Evolutionary conservation across 1,140 invertebrate species (phyloP).

Genomic region (Belonocnema kinseyi): DNA sequence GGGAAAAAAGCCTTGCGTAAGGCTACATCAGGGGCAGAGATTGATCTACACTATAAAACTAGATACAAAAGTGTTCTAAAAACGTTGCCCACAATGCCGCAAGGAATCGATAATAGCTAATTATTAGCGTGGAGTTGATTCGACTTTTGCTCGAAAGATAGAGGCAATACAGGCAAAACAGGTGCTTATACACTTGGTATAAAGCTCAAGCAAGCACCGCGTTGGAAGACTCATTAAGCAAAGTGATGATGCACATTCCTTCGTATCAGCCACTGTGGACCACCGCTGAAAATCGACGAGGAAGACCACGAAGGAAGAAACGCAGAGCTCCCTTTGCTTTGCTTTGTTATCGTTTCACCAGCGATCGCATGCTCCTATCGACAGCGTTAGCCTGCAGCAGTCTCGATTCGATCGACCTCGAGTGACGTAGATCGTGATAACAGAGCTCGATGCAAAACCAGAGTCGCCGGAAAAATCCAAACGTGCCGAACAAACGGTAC

Average conservation of each 20-base stretch:
- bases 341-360: slow-evolving; percentile 25
- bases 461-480: slow-evolving; percentile 39
- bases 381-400: slow-evolving; percentile 38
- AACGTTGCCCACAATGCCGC: too few species aligned
- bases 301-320: slow-evolving; percentile 36
- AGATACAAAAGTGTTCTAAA: too few species aligned
- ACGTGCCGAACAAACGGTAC: slow-evolving; percentile 35
- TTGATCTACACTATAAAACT: too few species aligned
- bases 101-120: slow-evolving; percentile 38
- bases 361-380: slow-evolving; percentile 45
- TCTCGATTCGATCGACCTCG: slow-evolving; percentile 50
- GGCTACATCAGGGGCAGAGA: too few species aligned
- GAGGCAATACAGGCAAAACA: slow-evolving; percentile 44
- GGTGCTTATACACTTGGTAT: slow-evolving; percentile 44
- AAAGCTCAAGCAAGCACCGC: slow-evolving; percentile 39
- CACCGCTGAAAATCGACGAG: slow-evolving; percentile 39
- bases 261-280: slow-evolving; percentile 37
- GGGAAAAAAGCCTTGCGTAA: too few species aligned
- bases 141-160: slow-evolving; percentile 46
- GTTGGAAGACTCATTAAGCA: slow-evolving; percentile 54
- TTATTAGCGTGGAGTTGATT: slow-evolving; percentile 40
- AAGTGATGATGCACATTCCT: slow-evolving; percentile 55
- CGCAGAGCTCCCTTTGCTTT: slow-evolving; percentile 23
- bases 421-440: slow-evolving; percentile 53
- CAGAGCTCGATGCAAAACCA: slow-evolving; percentile 50